Base-by-base conservation (phyloP, 2,888 invertebrate species). In the Crocallis elinguaria region DNA sequence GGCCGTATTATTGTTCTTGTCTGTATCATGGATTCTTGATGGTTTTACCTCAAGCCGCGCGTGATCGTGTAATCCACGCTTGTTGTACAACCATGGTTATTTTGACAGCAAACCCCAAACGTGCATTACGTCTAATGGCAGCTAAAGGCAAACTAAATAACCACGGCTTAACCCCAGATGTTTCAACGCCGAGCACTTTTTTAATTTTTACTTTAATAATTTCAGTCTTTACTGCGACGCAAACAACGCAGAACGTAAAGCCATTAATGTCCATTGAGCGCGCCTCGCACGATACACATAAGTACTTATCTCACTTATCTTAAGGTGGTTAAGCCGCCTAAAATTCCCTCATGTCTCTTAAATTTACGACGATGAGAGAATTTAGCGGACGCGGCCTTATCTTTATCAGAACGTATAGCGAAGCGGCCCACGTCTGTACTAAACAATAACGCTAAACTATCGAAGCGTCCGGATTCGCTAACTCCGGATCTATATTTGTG, bases 281-380 rank as follows among this genome's bases (percentile, higher is more conserved):
- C 71, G 84, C 76, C 77, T 77, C 70, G 72, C 66, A 66, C 49
- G 62, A 64, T 70, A 69, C 71, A n/a, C n/a, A n/a, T 70, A 75
- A 64, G 69, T 72, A 83, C 80, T 89, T 91, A 91, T 90, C 90
- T 86, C 83, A 83, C 79, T 89, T 90, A 91, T 91, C 90, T 87
- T 77, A 84, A 86, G 84, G 83, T 85, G 80, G 69, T 86, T 89
- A 58, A 90, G 88, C 90, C 88, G 77, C 85, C 87, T 80, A 70
- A 90, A 89, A 89, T 84, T 87, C 87, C 79, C 81, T 72, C 70
- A 79, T 80, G 85, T 82, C 81, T 86, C 78, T 79, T 69, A 87
- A 89, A 90, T 89, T 89, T 90, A 89, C 85, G 84, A 88, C 83
- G 73, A 85, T 76, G 78, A 77, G 86, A 88, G 86, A 88, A 87